Conservation (phyloP, 2,113 vertebrate genomes). For the Datnioides undecimradiatus region DNA sequence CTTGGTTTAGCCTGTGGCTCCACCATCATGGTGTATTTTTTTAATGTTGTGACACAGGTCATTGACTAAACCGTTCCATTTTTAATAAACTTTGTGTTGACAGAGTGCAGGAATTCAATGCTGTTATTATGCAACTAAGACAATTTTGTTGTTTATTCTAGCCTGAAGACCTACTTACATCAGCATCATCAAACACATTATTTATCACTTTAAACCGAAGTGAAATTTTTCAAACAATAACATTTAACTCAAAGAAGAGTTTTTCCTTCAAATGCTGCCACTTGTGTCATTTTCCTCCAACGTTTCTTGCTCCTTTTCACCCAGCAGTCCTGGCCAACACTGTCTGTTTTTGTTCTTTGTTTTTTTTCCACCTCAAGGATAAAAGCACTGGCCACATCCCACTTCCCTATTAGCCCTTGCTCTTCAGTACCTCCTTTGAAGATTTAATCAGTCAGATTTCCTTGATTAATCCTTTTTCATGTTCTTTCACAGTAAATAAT, state of each 20-base stretch:
- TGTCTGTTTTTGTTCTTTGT: conserved; percentile 35
- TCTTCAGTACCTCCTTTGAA: conserved; percentile 65
- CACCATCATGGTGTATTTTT: no score
- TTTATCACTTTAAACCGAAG: conserved; percentile 20
- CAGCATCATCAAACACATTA: neutral
- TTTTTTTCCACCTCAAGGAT: conserved; percentile 55
- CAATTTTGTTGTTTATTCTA: neutral
- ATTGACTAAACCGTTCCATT: no score
- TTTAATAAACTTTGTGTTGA: neutral
- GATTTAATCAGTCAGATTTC: conserved; percentile 72
- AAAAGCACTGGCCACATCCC: conserved; percentile 37
- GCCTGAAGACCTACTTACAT: neutral
- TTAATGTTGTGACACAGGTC: no score
- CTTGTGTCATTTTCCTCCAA: neutral
- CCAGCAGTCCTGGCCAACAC: conserved; percentile 27
- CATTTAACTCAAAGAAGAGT: neutral
- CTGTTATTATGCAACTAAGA: neutral
- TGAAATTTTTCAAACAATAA: conserved; percentile 2
- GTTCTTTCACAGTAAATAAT: conserved; percentile 70
- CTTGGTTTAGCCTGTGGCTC: no score
- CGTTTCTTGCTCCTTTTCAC: conserved; percentile 2
- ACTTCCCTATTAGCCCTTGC: conserved; percentile 37
- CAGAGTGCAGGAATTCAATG: neutral
- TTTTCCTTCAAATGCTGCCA: conserved; percentile 9
- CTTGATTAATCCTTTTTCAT: conserved; percentile 71